Conservation (phyloP, 1,140 invertebrate species). For the Drosophila littoralis region DNA sequence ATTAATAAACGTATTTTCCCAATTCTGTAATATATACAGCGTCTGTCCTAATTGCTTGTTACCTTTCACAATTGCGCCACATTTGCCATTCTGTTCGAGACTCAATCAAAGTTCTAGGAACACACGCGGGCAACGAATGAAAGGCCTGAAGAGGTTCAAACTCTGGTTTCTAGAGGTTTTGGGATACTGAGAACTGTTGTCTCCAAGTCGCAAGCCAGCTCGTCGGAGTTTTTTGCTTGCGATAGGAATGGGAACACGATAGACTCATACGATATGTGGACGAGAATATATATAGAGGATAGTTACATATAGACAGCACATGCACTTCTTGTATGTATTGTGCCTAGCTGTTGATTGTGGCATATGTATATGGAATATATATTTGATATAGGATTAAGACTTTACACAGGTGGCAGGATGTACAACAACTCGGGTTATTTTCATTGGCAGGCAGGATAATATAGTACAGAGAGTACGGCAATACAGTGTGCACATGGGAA, state of each 20-base stretch:
- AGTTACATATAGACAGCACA: conserved; percentile 53
- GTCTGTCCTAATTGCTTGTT: conserved; percentile 38
- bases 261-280: conserved; percentile 17
- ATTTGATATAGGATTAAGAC: conserved; percentile 45
- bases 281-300: conserved; percentile 24
- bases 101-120: conserved; percentile 9
- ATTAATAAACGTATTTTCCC: conserved; percentile 5
- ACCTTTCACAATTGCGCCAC: conserved; percentile 38
- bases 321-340: conserved; percentile 53
- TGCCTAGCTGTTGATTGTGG: conserved; percentile 29
- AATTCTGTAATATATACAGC: conserved; percentile 38
- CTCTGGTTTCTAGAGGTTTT: conserved; percentile 29
- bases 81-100: conserved; percentile 45
- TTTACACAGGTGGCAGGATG: conserved; percentile 54
- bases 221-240: conserved; percentile 53
- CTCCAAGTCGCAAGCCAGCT: conserved; percentile 40
- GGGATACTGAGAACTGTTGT: background rate
- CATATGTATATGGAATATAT: conserved; percentile 19
- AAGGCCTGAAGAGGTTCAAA: conserved; percentile 21
- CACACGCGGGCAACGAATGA: conserved; percentile 31
- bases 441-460: conserved; percentile 55
- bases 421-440: conserved; percentile 72
- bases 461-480: conserved; percentile 21
- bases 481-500: conserved; percentile 22
- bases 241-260: conserved; percentile 19